Conservation (phyloP, 2,113 vertebrate genomes). For the Pterocles orientalis region DNA sequence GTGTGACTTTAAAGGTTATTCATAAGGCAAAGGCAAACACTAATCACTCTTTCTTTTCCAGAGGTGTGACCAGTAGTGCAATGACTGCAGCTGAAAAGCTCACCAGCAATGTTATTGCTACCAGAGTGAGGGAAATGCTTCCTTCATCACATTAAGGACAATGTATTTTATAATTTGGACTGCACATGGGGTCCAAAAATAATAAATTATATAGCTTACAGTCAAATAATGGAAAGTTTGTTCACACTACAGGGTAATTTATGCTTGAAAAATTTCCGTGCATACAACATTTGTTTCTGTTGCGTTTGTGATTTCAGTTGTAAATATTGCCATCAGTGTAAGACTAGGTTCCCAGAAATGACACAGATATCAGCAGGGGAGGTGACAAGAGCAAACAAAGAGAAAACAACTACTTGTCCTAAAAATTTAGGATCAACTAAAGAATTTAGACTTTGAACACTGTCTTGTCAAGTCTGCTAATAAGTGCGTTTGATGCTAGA, state of each 20-base stretch:
- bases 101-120: background rate
- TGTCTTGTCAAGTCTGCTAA: background rate
- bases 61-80: background rate
- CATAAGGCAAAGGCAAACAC: background rate
- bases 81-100: background rate
- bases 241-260: background rate
- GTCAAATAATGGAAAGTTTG: background rate
- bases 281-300: background rate
- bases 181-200: background rate
- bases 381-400: background rate
- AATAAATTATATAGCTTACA: background rate
- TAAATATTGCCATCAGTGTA: background rate
- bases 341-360: background rate
- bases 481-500: background rate
- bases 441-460: background rate
- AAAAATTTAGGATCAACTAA: background rate
- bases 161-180: background rate
- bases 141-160: background rate
- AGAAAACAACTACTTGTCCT: background rate
- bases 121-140: background rate
- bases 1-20: background rate
- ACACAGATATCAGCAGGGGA: background rate
- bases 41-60: background rate
- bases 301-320: background rate
- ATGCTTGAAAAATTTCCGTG: background rate